Evolutionary conservation across 2,113 vertebrate species (phyloP).

Genomic region (Pongo pygmaeus): DNA sequence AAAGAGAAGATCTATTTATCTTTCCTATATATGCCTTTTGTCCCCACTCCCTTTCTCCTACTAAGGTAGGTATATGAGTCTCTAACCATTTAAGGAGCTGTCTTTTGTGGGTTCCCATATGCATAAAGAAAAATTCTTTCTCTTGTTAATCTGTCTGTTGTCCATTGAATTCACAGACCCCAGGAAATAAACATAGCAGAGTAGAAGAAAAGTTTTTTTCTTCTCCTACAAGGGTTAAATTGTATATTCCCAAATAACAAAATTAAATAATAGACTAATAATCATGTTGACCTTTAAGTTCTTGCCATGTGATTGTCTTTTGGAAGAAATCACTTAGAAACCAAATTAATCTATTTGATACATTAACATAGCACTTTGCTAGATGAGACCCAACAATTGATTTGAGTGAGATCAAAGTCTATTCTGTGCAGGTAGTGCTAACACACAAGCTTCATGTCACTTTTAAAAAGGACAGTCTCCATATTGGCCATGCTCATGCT

Average conservation of each 20-base stretch:
- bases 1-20: background rate
- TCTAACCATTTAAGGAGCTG: background rate
- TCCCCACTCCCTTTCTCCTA: background rate
- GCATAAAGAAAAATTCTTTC: background rate
- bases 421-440: background rate
- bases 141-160: background rate
- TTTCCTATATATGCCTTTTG: background rate
- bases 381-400: background rate
- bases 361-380: background rate
- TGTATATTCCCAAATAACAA: background rate
- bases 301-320: background rate
- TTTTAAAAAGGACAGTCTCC: background rate
- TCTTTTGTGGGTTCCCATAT: background rate
- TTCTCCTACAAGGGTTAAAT: background rate
- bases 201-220: no score
- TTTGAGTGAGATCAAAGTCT: background rate
- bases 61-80: background rate
- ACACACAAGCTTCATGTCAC: background rate
- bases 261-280: background rate
- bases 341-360: background rate
- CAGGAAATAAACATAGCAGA: background rate
- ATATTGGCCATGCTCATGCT: background rate
- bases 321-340: background rate
- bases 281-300: background rate
- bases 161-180: background rate